Evolutionary conservation across 2,113 vertebrate genomes (phyloP), one percentile per base, ranked within the genome.

Genomic region (Tetraodon nigroviridis): DNA sequence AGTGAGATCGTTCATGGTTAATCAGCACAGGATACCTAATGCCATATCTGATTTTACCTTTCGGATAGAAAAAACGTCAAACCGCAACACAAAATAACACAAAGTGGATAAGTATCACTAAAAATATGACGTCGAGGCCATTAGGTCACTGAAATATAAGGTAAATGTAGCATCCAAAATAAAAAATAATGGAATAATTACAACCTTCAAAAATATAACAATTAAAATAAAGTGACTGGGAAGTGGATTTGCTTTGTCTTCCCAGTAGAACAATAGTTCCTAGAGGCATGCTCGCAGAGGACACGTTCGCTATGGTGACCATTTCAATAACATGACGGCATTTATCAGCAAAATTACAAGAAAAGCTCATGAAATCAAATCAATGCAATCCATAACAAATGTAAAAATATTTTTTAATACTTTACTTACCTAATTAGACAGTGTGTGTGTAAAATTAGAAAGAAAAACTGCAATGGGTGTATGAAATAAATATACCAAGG

Each of bases 401-500:
- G 32, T 37, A 19, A 41, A 16, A 60, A 58, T 17, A 13, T 0
- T 11, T 17, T 40, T 48, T 15, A 19, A 21, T 46, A 59, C 12
- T 41, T 61, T 12, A 46, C 65, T 20, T 15, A 20, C 11, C 48
- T 4, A 53, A 29, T 27, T 27, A 27, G 24, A 64, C 1, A 55
- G 19, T 15, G 1, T 65, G 1, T 65, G 74, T 61, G 61, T 47
- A 86, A 66, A 64, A 42, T 2, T 55, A 50, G 45, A 42, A 55
- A 20, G 32, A 64, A 57, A 21, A 20, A 55, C 2, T 0, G 68
- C 48, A 71, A 4, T 51, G 51, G 29, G 11, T 54, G 55, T 21
- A 57, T 37, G 54, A 22, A 68, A 48, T 21, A 67, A 61, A 64
- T 69, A 53, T 37, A 67, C 42, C 59, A 65, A 72, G 58, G 51